Percentiles rank a stretch among this genome's conserved stretches.
Conservation (phyloP, 2,888 invertebrate species). For the Catocala nupta region DNA sequence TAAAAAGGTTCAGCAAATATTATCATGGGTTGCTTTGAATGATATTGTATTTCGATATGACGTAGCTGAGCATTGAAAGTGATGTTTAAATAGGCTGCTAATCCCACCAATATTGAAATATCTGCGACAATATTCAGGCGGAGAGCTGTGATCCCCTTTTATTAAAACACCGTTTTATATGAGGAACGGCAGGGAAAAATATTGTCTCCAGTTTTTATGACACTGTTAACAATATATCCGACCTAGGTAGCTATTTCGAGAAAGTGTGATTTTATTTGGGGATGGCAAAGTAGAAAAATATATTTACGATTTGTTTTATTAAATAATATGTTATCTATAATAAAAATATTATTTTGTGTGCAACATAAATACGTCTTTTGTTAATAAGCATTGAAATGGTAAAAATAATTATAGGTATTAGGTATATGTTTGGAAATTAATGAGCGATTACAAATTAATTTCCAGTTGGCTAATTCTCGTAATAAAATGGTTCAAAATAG, state of each 20-base stretch:
- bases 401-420: too few relatives aligned
- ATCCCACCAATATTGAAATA: constrained; percentile 87
- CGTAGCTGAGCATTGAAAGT: constrained; percentile 76
- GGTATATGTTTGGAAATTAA: too few relatives aligned
- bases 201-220: constrained; percentile 58
- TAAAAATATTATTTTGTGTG: too few relatives aligned
- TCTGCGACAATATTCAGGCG: constrained; percentile 84
- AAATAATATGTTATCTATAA: too few relatives aligned
- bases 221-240: constrained; percentile 57
- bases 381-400: too few relatives aligned
- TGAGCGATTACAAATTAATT: too few relatives aligned
- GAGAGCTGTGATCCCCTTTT: constrained; percentile 82
- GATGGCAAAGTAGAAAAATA: constrained; percentile 18
- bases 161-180: constrained; percentile 82
- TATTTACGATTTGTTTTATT: too few relatives aligned
- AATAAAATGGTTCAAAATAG: too few relatives aligned
- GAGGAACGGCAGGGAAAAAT: constrained; percentile 71
- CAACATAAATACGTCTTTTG: too few relatives aligned
- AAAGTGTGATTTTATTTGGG: constrained; percentile 45
- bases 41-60: constrained; percentile 84
- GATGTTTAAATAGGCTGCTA: constrained; percentile 86
- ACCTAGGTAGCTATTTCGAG: constrained; percentile 45
- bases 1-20: constrained; percentile 83
- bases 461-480: too few relatives aligned
- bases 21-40: constrained; percentile 75